Evolutionary conservation across 2,888 invertebrate species (phyloP), one percentile per base, ranked within the genome.

Genomic region (Oligia fasciuncula): DNA sequence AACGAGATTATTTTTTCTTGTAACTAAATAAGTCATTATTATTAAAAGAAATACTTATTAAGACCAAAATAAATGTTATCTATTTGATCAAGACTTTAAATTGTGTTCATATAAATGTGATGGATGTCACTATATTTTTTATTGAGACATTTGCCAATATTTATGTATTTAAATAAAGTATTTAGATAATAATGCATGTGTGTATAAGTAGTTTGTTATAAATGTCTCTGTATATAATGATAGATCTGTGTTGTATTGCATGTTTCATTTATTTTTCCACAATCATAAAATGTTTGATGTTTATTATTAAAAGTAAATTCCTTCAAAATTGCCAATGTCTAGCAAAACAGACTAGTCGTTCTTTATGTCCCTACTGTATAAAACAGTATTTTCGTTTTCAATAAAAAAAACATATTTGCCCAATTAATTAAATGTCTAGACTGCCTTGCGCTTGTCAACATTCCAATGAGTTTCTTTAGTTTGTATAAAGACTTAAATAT

Each of bases 211-310:
- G 80, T 80, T 85, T 84, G 72, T 80, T 73, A 79, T 77, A 79
- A 84, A 78, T 81, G 70, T 80, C 78, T 84, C 75, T 74, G 73
- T 81, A 71, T 73, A 86, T 76, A 73, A 79, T 69, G 54, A 70
- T 88, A 80, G 75, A 83, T 86, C 69, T 77, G 83, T 87, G 77
- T 86, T 85, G 81, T 86, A 76, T 80, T 88, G 81, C 85, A 89
- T 89, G 90, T 81, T 88, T 88, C 84, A 88, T 89, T 85, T 82
- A 79, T 85, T 84, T 83, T 87, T 88, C 87, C 85, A 88, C 88
- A 81, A 81, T 80, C 80, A 84, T 87, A 73, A 81, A 54, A 62
- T 72, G 74, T 78, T 74, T 73, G 70, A 79, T 73, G 46, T 72
- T 69, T 72, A 40, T 43, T 49, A 29, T 19, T 13, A 43, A 43